Evolutionary conservation across 2,797 vertebrate species (phyloP), one percentile per base, ranked within the genome.

Genomic region (Coluber constrictor): DNA sequence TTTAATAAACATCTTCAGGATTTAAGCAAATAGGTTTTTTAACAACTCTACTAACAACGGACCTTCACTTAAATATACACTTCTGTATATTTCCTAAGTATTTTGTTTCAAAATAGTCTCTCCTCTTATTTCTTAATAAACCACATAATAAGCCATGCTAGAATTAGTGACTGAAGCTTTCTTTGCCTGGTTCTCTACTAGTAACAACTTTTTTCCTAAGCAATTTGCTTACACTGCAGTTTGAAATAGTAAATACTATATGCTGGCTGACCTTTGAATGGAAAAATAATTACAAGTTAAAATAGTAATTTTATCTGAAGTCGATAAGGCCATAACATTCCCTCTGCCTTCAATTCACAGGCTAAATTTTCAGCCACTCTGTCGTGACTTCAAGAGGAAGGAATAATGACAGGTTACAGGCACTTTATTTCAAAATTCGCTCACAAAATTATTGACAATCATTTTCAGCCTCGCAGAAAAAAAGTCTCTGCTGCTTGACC

Each of bases 341-440:
- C 96, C 98, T 98, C 98, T 97, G 97, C 98, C 97, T 99, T 98
- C 98, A 99, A 98, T 99, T 98, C 98, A 98, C 98, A 98, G 97
- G 98, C 98, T 99, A 98, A 98, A 98, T 99, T 99, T 99, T 99
- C 98, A 98, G 98, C 98, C 98, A 98, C 98, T 99, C 97, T 97
- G 98, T 98, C 97, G 97, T 97, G 97, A 98, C 98, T 98, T 97
- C 93, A 97, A 98, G 98, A 98, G 98, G 98, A 98, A 98, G 98
- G 98, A 98, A 98, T 99, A 99, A 99, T 99, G 98, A 99, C 97
- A 98, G 97, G 98, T 98, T 99, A 98, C 97, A 98, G 97, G 98
- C 98, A 98, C 98, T 99, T 99, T 98, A 99, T 98, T 99, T 98
- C 98, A 98, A 98, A 98, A 98, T 98, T 98, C 98, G 97, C 98